Percentiles rank a stretch among this genome's conserved stretches.
Evolutionary conservation across 2,797 vertebrate genomes (phyloP).

Genomic region (Aeoliscus strigatus): DNA sequence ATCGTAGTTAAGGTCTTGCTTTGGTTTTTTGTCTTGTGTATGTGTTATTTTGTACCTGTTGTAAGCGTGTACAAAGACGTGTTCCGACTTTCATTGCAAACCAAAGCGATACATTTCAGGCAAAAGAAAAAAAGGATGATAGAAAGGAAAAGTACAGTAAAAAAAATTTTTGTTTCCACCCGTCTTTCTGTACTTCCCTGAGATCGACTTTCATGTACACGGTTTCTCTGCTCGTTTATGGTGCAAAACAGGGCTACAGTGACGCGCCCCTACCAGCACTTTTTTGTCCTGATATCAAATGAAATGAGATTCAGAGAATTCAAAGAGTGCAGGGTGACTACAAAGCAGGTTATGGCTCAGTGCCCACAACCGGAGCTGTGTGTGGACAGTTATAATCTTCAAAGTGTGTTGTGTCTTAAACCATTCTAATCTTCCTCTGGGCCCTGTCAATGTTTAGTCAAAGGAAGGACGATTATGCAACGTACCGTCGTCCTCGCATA

Average conservation of each 20-base stretch:
- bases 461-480: conserved; percentile 23
- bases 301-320: conserved; percentile 8
- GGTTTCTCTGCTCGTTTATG: conserved; percentile 1
- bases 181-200: conserved; percentile 10
- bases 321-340: conserved; percentile 1
- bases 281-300: conserved; percentile 3
- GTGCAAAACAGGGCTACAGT: background rate
- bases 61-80: conserved; percentile 4
- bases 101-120: conserved; percentile 1
- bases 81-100: conserved; percentile 3
- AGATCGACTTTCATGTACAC: conserved; percentile 1
- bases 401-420: conserved; percentile 24
- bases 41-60: conserved; percentile 1
- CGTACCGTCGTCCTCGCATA: conserved; percentile 31
- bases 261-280: background rate
- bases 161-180: conserved; percentile 24
- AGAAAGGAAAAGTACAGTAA: background rate
- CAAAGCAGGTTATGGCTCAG: background rate
- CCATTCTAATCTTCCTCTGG: conserved; percentile 14
- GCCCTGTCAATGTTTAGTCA: conserved; percentile 27
- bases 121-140: background rate
- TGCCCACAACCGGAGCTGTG: background rate
- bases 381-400: conserved; percentile 8
- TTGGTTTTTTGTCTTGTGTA: too few relatives aligned
- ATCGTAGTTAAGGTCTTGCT: too few relatives aligned